phyloP scores from a whole-genome alignment of 2,113 vertebrate genomes.

The Mesitornis unicolor region DNA sequence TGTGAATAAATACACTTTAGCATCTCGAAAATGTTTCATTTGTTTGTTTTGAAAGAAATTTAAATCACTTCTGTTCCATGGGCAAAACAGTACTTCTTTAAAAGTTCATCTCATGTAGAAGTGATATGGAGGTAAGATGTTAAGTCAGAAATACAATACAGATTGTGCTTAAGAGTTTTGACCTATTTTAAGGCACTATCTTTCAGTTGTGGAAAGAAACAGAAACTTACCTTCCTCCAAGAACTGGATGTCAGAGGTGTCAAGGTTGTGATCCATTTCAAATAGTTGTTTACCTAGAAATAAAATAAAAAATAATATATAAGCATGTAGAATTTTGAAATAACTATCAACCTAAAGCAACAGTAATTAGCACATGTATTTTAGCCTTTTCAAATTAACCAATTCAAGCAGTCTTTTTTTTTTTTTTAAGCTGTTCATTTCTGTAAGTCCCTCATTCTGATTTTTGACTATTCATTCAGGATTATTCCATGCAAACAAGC shows the following conservation, averaged over 20 bases:
- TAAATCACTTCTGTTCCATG: not conserved
- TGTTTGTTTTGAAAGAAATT: not conserved
- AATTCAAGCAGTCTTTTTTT: not conserved
- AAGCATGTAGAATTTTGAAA: not conserved
- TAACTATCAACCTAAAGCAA: not conserved
- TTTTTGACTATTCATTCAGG: not conserved
- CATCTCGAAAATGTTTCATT: not conserved
- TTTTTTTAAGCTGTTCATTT: not conserved
- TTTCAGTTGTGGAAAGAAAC: not conserved
- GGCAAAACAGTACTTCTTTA: not conserved
- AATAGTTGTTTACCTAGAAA: constrained; percentile 93
- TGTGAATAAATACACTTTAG: not conserved
- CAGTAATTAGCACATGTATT: not conserved
- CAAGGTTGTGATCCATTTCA: constrained; percentile 96
- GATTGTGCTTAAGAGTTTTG: not conserved
- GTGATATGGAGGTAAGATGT: not conserved
- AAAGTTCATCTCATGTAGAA: not conserved
- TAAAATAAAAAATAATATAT: not conserved
- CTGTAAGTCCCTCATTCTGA: not conserved
- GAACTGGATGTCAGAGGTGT: constrained; percentile 98
- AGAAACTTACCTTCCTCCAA: constrained; percentile 88
- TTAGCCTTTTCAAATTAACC: not conserved
- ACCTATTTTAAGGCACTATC: not conserved
- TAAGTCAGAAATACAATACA: not conserved
- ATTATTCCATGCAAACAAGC: not conserved